A percentile compares a stretch with the other conserved stretches of the same genome.
Evolutionary conservation across 1,140 invertebrate genomes (phyloP).

Genomic region (silkworm (Bombyx mori)): ASM3026992v2 NC_085127.1:4954001-4954500

Average conservation of each 20-base stretch:
- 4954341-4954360: slow-evolving; percentile 3
- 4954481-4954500: neutral
- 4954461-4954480: neutral
- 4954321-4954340: slow-evolving; percentile 13
- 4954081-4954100: slow-evolving; percentile 64
- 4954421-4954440: slow-evolving; percentile 38
- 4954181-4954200: slow-evolving; percentile 28
- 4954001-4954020: slow-evolving; percentile 31
- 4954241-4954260: neutral
- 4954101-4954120: slow-evolving; percentile 57
- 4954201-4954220: no score
- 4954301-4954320: slow-evolving; percentile 7
- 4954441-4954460: slow-evolving; percentile 7
- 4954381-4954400: slow-evolving; percentile 12
- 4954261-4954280: slow-evolving; percentile 20
- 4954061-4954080: slow-evolving; percentile 64
- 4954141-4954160: slow-evolving; percentile 49
- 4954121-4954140: slow-evolving; percentile 63
- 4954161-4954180: slow-evolving; percentile 26
- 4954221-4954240: neutral
- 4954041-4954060: slow-evolving; percentile 19
- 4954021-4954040: slow-evolving; percentile 9
- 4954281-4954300: slow-evolving; percentile 16
- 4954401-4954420: no score
- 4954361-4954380: no score